phyloP scores from a whole-genome alignment of 1,140 invertebrate species.

The Lasioglossum baleicum region DNA sequence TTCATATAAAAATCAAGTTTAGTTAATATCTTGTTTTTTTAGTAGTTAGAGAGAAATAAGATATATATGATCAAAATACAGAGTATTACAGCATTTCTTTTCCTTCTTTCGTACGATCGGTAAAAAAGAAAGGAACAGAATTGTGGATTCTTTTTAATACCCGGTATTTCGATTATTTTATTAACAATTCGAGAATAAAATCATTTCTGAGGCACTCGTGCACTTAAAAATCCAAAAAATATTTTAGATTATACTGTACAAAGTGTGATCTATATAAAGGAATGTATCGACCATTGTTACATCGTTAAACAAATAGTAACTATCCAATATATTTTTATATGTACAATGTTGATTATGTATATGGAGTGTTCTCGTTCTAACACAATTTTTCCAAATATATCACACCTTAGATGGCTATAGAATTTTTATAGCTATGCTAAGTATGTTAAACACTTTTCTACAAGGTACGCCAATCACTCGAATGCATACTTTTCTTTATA shows the following conservation, averaged over 20 bases:
- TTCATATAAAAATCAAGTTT: constrained; percentile 12
- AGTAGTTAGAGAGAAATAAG: constrained; percentile 5
- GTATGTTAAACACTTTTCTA: constrained; percentile 50
- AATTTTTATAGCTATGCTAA: constrained; percentile 24
- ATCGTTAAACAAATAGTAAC: constrained; percentile 48
- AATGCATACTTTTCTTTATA: constrained; percentile 31
- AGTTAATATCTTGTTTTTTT: constrained; percentile 12
- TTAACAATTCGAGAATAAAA: constrained; percentile 29
- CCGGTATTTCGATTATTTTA: constrained; percentile 3
- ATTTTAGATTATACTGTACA: constrained; percentile 22
- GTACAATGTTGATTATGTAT: constrained; percentile 50
- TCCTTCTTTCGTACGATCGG: neutral
- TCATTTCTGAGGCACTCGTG: constrained; percentile 18
- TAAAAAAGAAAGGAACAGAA: constrained; percentile 11
- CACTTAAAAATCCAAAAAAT: constrained; percentile 23
- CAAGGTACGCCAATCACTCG: constrained; percentile 39
- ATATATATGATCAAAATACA: constrained; percentile 13
- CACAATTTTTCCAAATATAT: constrained; percentile 20
- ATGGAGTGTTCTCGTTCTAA: constrained; percentile 40
- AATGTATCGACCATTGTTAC: constrained; percentile 55
- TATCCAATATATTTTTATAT: constrained; percentile 46
- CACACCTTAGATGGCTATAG: constrained; percentile 38
- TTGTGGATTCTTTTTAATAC: neutral
- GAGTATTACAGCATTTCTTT: neutral
- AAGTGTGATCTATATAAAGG: constrained; percentile 39